Conservation (phyloP, 2,113 vertebrate species). For the Mungos mungo region DNA sequence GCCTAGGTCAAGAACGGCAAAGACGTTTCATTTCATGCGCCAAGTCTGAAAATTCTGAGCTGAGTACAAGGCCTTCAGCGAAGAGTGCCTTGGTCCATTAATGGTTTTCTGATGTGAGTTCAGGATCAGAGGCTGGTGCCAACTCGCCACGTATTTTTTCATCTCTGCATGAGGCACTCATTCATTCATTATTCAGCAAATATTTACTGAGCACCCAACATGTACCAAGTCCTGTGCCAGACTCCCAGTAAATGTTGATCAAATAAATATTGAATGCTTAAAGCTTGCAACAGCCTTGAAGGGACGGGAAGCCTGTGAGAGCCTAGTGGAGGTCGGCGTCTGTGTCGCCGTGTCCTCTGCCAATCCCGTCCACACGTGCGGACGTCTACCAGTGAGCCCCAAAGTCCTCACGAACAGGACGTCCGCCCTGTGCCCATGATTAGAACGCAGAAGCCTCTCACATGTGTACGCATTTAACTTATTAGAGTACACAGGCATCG, state of each 20-base stretch:
- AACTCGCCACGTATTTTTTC: background rate
- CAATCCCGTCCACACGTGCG: background rate
- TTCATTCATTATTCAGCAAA: conserved; percentile 40
- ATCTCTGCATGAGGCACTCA: background rate
- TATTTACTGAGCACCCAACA: background rate
- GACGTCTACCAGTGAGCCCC: background rate
- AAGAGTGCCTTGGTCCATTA: background rate
- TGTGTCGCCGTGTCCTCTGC: background rate
- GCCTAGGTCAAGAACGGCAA: background rate
- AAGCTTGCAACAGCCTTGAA: background rate
- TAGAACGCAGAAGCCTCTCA: background rate
- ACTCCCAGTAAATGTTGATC: background rate
- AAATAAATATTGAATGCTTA: background rate
- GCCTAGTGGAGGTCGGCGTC: background rate
- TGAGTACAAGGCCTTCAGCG: background rate
- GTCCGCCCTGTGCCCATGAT: background rate
- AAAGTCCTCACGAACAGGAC: background rate
- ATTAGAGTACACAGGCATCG: background rate
- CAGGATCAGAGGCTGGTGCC: background rate
- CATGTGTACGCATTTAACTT: background rate
- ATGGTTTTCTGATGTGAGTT: background rate
- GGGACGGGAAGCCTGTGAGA: background rate
- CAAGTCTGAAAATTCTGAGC: background rate
- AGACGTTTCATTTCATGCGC: background rate
- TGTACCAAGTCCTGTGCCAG: conserved; percentile 49